Conservation (phyloP, 64 coral and sea anemone genomes). For the Montipora cactus region DNA sequence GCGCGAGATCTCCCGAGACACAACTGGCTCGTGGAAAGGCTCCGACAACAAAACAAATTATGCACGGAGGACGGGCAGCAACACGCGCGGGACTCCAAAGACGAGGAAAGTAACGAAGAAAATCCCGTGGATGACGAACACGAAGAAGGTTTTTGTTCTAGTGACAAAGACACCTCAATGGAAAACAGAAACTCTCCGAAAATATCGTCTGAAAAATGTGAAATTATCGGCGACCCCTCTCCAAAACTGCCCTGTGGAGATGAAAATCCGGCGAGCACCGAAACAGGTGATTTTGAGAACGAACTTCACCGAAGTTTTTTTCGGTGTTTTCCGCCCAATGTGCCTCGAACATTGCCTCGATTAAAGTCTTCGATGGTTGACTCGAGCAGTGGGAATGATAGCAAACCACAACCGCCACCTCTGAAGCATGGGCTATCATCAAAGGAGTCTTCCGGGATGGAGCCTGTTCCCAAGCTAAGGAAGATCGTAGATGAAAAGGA, state of each 20-base stretch:
- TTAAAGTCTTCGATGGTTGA: slow-evolving; percentile 81
- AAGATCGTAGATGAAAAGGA: slow-evolving; percentile 83
- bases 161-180: slow-evolving; percentile 7
- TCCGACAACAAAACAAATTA: slow-evolving; percentile 87
- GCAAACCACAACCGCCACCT: slow-evolving; percentile 66
- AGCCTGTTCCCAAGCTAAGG: slow-evolving; percentile 84
- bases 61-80: slow-evolving; percentile 64
- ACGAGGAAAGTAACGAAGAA: slow-evolving; percentile 27
- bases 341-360: slow-evolving; percentile 79
- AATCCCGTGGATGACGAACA: slow-evolving; percentile 24
- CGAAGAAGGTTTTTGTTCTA: slow-evolving; percentile 2
- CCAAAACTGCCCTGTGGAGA: slow-evolving; percentile 28
- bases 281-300: slow-evolving; percentile 75
- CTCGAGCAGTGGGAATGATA: background rate
- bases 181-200: slow-evolving; percentile 14
- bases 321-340: slow-evolving; percentile 81
- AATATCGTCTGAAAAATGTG: background rate
- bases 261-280: slow-evolving; percentile 55
- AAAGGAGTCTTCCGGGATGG: slow-evolving; percentile 69
- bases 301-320: slow-evolving; percentile 88
- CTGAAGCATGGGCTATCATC: slow-evolving; percentile 80
- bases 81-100: slow-evolving; percentile 38
- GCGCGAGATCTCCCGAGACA: slow-evolving; percentile 94
- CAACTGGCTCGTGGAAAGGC: slow-evolving; percentile 95
- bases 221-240: slow-evolving; percentile 15